A percentile compares a stretch with the other conserved stretches of the same genome.
phyloP scores from a whole-genome alignment of 2,113 vertebrate species.

The Pica pica region DNA sequence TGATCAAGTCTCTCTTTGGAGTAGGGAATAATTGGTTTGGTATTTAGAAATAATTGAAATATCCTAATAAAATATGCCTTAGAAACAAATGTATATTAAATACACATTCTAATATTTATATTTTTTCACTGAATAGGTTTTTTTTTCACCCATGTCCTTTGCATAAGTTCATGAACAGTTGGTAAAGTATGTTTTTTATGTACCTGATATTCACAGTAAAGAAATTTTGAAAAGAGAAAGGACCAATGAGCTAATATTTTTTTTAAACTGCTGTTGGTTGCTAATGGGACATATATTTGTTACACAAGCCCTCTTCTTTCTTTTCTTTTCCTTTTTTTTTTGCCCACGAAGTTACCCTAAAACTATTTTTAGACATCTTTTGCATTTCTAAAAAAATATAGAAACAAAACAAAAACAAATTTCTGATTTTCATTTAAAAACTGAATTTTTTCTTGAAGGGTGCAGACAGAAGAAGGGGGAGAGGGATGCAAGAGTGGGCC shows the following conservation, averaged over 20 bases:
- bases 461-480: not conserved
- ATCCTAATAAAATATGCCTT: not conserved
- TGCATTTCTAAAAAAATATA: not conserved
- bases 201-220: slow-evolving; percentile 43
- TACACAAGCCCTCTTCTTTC: not conserved
- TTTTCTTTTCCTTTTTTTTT: not conserved
- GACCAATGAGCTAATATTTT: not conserved
- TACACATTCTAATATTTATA: not conserved
- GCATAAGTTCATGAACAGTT: not conserved
- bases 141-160: not conserved
- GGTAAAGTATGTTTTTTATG: slow-evolving; percentile 3
- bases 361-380: not conserved
- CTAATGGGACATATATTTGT: not conserved
- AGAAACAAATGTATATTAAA: not conserved
- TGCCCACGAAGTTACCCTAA: not conserved
- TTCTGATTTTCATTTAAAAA: not conserved
- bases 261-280: not conserved
- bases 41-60: not conserved
- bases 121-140: not conserved
- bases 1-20: not conserved
- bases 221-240: slow-evolving; percentile 19
- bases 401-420: not conserved
- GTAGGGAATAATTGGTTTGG: not conserved
- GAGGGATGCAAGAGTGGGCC: not conserved
- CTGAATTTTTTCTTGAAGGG: not conserved